Evolutionary conservation across 2,797 vertebrate genomes (phyloP), one percentile per base, ranked within the genome.

Genomic region (Remorina albescens): DNA sequence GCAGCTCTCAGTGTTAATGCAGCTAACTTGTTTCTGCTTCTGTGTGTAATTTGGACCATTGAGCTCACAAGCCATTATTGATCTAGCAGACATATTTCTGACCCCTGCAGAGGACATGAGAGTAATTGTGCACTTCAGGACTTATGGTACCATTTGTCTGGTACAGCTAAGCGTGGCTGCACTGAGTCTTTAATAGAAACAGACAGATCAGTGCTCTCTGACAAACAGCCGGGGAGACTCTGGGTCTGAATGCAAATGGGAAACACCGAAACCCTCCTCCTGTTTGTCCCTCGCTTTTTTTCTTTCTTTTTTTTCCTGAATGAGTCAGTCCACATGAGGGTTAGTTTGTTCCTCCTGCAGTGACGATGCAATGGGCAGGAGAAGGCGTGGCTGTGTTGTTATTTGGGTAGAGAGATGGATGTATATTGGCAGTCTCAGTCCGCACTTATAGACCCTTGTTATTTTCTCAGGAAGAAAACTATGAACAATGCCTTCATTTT

Each of bases 231-330:
- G 28, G 67, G 3, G 28, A 81, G 69, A 54, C 73, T 47, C 71
- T 5, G 19, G 60, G 39, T 63, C 36, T 76, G 85, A 88, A 90
- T 88, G 79, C 76, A 84, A 89, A 91, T 87, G 42, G 15, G 32
- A 57, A 28, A 16, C 47, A 68, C 71, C 26, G 5, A 37, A 78
- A 64, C 55, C 71, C 56, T 67, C 41, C 59, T 47, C 59, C 19
- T 41, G 18, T 82, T 78, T 67, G 46, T 79, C 61, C 26, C 28
- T 34, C 42, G 19, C 23, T 71, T 32, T 26, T 67, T n/a, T n/a
- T n/a, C n/a, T n/a, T n/a, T n/a, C n/a, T n/a, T n/a, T 51, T 44
- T 34, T 51, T 71, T 42, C 18, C n/a, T 32, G 12, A 23, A 8
- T 3, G 42, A 42, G 67, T 47, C 46, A 53, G 66, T 7, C 15